phyloP scores from a whole-genome alignment of 2,888 invertebrate species.

The Pyrrhia umbra region DNA sequence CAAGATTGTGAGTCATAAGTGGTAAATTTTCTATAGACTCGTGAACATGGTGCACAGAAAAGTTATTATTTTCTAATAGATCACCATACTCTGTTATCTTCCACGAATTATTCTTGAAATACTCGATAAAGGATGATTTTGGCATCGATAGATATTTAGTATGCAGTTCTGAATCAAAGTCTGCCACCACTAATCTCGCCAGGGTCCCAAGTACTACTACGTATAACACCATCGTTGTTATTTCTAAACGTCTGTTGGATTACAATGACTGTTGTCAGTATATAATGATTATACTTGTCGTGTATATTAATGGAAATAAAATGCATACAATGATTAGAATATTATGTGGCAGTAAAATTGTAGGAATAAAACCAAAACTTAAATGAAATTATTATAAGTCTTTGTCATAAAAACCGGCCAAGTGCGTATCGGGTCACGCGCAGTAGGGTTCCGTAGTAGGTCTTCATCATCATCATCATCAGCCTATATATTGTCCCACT shows the following conservation, averaged over 20 bases:
- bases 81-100: slow-evolving; percentile 34
- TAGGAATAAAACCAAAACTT: no score
- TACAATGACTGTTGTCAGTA: not conserved
- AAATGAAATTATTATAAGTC: no score
- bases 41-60: not conserved
- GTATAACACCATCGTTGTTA: not conserved
- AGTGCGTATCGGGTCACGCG: no score
- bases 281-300: no score
- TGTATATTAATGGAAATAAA: no score
- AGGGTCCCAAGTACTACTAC: slow-evolving; percentile 15
- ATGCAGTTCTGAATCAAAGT: slow-evolving; percentile 13
- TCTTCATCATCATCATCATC: no score
- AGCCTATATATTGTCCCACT: no score
- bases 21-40: slow-evolving; percentile 5
- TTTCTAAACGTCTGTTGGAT: not conserved
- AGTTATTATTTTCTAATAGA: accelerated
- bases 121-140: slow-evolving; percentile 37
- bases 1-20: not conserved
- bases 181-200: not conserved
- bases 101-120: slow-evolving; percentile 49
- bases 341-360: no score
- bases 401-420: no score
- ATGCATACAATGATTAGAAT: no score
- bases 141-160: slow-evolving; percentile 23
- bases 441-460: no score